Conservation (phyloP, 2,113 vertebrate species). For the Porphyrio hochstetteri region DNA sequence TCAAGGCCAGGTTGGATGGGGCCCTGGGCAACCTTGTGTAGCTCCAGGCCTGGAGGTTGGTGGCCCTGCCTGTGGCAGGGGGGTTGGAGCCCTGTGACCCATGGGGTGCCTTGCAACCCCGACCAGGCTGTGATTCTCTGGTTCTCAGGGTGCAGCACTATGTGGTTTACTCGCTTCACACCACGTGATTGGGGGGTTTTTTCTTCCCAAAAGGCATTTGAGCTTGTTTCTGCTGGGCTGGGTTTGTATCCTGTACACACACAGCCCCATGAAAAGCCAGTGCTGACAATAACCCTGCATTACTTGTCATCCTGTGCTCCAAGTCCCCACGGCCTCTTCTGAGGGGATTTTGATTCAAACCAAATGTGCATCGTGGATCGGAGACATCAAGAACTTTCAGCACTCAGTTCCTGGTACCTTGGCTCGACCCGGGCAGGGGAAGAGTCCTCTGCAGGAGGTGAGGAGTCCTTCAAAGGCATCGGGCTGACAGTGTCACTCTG, state of each 20-base stretch:
- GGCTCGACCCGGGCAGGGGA: background rate
- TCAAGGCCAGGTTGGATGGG: too few relatives aligned
- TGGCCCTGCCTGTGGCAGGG: too few relatives aligned
- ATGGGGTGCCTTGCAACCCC: too few relatives aligned
- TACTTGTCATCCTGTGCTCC: background rate
- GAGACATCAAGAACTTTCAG: background rate
- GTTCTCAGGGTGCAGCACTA: too few relatives aligned
- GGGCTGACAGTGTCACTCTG: background rate
- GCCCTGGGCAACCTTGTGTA: too few relatives aligned
- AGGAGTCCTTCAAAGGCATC: background rate
- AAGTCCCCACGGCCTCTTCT: background rate
- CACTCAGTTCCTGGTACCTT: background rate
- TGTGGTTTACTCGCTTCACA: rapidly evolving
- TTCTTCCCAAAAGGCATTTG: background rate
- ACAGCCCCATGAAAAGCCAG: background rate
- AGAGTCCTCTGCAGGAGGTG: background rate
- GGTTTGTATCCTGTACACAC: background rate
- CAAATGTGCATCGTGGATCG: background rate
- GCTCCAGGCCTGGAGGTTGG: too few relatives aligned
- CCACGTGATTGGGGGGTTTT: too few relatives aligned
- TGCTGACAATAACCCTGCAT: constrained; percentile 20
- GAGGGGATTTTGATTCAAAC: constrained; percentile 16
- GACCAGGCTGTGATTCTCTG: too few relatives aligned
- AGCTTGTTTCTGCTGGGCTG: background rate
- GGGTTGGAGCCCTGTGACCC: too few relatives aligned